Evolutionary conservation across 2,797 vertebrate species (phyloP).

Genomic region (Aselliscus stoliczkanus): DNA sequence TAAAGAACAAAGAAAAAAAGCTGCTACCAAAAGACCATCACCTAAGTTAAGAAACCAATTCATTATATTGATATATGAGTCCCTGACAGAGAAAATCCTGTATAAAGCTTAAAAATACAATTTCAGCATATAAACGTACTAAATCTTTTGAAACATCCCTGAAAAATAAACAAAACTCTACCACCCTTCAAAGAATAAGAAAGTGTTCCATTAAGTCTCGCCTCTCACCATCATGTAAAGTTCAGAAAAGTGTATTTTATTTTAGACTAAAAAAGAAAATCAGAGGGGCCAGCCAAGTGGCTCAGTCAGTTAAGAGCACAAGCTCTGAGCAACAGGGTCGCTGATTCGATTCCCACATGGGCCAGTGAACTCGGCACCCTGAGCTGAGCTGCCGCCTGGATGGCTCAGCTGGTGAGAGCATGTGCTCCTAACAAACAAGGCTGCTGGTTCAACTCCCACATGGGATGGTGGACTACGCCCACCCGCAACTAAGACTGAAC

Average conservation of each 20-base stretch:
- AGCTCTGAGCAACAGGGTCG: too few relatives aligned
- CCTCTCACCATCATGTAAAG: not conserved
- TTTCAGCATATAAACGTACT: not conserved
- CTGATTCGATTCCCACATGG: too few relatives aligned
- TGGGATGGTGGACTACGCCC: too few relatives aligned
- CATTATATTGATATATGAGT: not conserved
- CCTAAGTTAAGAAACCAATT: not conserved
- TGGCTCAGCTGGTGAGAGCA: too few relatives aligned
- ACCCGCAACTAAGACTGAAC: too few relatives aligned
- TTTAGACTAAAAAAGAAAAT: not conserved
- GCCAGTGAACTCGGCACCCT: too few relatives aligned
- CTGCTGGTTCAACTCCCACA: too few relatives aligned
- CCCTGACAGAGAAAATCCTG: not conserved
- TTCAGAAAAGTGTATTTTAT: not conserved
- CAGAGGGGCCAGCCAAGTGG: too few relatives aligned
- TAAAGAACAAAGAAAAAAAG: not conserved
- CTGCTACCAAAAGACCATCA: not conserved
- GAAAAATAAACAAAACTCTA: not conserved
- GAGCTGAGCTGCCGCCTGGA: too few relatives aligned
- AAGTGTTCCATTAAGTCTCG: not conserved
- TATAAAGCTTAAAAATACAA: not conserved
- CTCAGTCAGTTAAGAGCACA: too few relatives aligned
- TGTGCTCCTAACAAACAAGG: too few relatives aligned
- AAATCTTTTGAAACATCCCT: not conserved
- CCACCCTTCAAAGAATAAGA: not conserved